These are phyloP conservation scores for Temnothorax curvispinosus DNA, from an alignment of 1,140 invertebrate genomes.

Conservation along the genomic window DNA sequence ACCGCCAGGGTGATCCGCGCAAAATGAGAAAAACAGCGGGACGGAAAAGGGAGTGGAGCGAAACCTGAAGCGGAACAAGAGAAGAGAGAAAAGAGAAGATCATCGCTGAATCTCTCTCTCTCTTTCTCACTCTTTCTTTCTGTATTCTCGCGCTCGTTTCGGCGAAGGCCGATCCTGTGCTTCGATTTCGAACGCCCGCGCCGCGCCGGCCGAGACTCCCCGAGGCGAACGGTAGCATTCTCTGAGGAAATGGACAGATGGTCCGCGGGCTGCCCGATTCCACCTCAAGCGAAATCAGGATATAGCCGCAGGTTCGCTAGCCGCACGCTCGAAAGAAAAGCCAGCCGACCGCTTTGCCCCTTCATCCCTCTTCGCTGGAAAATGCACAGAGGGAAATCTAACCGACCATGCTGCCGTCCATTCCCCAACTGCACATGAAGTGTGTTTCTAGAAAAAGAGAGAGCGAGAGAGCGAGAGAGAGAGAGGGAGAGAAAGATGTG, in stretches of 20 bases:
- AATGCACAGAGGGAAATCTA: conserved; percentile 54
- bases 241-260: conserved; percentile 76
- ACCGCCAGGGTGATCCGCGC: conserved; percentile 15
- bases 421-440: conserved; percentile 29
- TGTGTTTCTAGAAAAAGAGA: not conserved
- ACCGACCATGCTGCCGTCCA: conserved; percentile 32
- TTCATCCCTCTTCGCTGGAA: conserved; percentile 35
- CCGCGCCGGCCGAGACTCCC: conserved; percentile 59
- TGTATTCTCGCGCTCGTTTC: conserved; percentile 17
- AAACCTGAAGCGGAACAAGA: conserved; percentile 26
- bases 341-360: conserved; percentile 32
- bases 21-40: conserved; percentile 25
- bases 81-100: conserved; percentile 38
- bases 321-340: conserved; percentile 69
- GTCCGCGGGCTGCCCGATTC: conserved; percentile 74
- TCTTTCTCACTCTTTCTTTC: conserved; percentile 59
- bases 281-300: conserved; percentile 74
- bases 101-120: conserved; percentile 61
- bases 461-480: not conserved
- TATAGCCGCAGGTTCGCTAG: conserved; percentile 69
- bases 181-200: conserved; percentile 62
- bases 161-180: conserved; percentile 24
- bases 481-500: not conserved
- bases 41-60: not conserved
- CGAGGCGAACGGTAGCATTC: conserved; percentile 72